Evolutionary conservation across 2,797 vertebrate genomes (phyloP).

Genomic region (Anguilla anguilla): DNA sequence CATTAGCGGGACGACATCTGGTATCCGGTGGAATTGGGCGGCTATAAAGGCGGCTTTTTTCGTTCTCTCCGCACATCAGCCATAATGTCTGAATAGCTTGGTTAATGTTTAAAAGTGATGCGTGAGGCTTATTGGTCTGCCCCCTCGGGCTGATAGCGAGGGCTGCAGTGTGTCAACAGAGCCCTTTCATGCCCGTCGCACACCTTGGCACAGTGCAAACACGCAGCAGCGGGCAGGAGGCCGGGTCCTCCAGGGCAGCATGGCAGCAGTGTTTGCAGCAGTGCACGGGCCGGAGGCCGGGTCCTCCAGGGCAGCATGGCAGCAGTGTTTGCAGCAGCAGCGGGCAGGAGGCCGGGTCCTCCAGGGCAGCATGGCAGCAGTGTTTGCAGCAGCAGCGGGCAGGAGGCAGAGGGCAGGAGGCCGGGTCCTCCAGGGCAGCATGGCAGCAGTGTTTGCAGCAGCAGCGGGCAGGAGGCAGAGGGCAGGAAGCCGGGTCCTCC

Average conservation of each 20-base stretch:
- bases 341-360: too few species aligned
- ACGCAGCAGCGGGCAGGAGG: not conserved
- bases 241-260: not conserved
- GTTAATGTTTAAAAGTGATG: slow-evolving; percentile 7
- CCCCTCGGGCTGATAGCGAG: not conserved
- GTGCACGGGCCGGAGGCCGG: too few species aligned
- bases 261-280: not conserved
- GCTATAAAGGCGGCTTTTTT: not conserved
- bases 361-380: too few species aligned
- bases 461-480: too few species aligned
- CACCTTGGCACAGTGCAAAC: not conserved
- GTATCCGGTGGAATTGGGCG: not conserved
- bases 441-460: too few species aligned
- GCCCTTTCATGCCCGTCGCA: not conserved
- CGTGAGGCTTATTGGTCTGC: not conserved
- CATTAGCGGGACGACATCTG: not conserved
- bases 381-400: too few species aligned
- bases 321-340: too few species aligned
- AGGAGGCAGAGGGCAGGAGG: too few species aligned
- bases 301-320: too few species aligned
- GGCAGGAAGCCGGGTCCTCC: too few species aligned
- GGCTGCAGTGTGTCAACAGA: not conserved
- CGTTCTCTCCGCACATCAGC: not conserved
- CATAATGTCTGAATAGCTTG: not conserved
- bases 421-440: too few species aligned